A percentile compares a stretch with the other conserved stretches of the same genome.
phyloP scores from a whole-genome alignment of 2,113 vertebrate species.

The Odontophorus gujanensis region DNA sequence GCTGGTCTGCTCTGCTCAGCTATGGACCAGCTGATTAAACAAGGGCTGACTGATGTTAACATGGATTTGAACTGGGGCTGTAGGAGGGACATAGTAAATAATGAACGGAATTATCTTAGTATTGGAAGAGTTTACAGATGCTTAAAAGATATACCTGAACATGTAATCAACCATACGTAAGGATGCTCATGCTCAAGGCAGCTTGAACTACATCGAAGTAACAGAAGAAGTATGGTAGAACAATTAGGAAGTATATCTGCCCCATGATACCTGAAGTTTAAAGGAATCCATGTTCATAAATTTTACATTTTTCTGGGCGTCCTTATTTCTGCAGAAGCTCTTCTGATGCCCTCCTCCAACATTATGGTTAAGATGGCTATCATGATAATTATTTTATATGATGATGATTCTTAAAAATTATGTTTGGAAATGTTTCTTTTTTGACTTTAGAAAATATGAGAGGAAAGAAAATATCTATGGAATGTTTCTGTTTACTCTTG shows the following conservation, averaged over 20 bases:
- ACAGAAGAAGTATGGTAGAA: neutral
- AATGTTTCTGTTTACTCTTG: neutral
- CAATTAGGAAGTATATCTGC: neutral
- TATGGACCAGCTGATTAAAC: neutral
- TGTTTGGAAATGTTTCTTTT: neutral
- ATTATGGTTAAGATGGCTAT: neutral
- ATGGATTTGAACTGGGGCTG: neutral
- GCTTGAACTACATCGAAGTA: neutral
- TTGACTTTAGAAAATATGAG: neutral
- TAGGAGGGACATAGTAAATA: neutral
- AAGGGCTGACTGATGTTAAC: neutral
- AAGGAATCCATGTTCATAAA: neutral
- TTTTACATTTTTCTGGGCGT: neutral
- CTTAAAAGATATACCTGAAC: neutral
- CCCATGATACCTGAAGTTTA: fast-evolving
- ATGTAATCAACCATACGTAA: neutral
- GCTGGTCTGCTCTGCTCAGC: neutral
- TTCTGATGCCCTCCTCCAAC: neutral
- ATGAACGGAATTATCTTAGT: neutral
- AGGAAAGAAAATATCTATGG: neutral
- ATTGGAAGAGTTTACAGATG: neutral
- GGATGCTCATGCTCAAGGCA: neutral
- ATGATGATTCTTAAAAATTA: neutral
- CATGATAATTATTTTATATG: neutral
- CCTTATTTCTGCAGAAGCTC: neutral